Conservation (phyloP, 2,797 vertebrate species). For the Gambelia wislizenii region DNA sequence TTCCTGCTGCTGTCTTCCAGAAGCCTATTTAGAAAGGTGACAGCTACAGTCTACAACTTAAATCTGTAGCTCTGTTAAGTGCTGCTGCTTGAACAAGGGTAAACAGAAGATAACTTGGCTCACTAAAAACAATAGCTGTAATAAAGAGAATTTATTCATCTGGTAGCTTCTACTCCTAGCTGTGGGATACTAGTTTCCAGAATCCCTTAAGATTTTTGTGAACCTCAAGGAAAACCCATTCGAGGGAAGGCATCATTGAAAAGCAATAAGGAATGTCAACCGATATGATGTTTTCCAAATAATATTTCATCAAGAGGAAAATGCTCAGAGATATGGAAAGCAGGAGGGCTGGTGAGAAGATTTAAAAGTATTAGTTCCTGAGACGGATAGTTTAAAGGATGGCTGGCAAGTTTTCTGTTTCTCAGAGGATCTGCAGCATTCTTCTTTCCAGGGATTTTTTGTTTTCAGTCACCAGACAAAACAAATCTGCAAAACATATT, state of each 20-base stretch:
- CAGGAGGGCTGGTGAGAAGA: background rate
- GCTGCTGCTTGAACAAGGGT: background rate
- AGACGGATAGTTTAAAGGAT: background rate
- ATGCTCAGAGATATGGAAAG: slow-evolving; percentile 1
- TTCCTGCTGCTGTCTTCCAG: background rate
- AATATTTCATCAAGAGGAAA: background rate
- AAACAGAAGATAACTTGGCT: slow-evolving; percentile 2
- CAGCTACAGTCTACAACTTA: background rate
- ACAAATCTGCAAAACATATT: slow-evolving; percentile 9
- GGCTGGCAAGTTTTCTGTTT: background rate
- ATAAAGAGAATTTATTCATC: background rate
- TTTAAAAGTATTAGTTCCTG: background rate
- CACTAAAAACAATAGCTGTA: background rate
- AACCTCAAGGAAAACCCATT: background rate
- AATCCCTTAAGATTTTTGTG: background rate
- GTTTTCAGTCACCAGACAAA: background rate
- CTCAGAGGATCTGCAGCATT: background rate
- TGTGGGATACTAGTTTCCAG: background rate
- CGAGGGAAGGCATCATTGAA: background rate
- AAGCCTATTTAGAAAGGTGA: background rate
- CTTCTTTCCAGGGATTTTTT: slow-evolving; percentile 13
- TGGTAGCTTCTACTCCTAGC: background rate
- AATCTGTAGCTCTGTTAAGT: background rate
- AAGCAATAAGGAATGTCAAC: background rate
- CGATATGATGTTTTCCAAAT: background rate